phyloP scores from a whole-genome alignment of 2,797 vertebrate species.

The Mormyrops attenuatus region DNA sequence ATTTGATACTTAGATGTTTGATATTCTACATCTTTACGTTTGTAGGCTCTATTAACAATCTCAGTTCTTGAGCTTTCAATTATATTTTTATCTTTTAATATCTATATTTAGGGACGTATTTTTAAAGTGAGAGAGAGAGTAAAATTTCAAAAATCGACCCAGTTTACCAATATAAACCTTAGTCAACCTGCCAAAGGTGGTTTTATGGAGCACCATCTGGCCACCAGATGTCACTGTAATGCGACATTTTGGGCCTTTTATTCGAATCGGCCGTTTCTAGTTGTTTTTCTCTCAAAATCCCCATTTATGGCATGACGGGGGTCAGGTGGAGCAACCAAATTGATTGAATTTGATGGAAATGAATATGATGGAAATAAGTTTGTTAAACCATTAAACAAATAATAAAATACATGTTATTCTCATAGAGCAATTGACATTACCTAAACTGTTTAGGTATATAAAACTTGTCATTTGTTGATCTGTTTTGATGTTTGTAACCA shows the following conservation, averaged over 20 bases:
- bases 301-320: not conserved
- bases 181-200: not conserved
- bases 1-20: not conserved
- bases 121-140: not conserved
- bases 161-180: not conserved
- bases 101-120: too few relatives aligned
- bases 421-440: too few relatives aligned
- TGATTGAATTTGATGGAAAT: not conserved
- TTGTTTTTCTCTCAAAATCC: not conserved
- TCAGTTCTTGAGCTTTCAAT: not conserved
- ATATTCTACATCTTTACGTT: not conserved
- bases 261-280: not conserved
- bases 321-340: not conserved
- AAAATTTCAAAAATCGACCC: not conserved
- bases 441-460: too few relatives aligned
- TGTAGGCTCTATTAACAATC: not conserved
- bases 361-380: too few relatives aligned
- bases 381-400: too few relatives aligned
- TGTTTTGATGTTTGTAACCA: too few relatives aligned
- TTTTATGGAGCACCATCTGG: not conserved
- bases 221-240: not conserved
- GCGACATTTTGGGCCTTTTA: not conserved
- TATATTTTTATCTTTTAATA: not conserved
- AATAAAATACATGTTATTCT: too few relatives aligned
- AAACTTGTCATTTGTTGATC: too few relatives aligned